Evolutionary conservation across 2,113 vertebrate species (phyloP), one percentile per base, ranked within the genome.

Genomic region (Sitta europaea): DNA sequence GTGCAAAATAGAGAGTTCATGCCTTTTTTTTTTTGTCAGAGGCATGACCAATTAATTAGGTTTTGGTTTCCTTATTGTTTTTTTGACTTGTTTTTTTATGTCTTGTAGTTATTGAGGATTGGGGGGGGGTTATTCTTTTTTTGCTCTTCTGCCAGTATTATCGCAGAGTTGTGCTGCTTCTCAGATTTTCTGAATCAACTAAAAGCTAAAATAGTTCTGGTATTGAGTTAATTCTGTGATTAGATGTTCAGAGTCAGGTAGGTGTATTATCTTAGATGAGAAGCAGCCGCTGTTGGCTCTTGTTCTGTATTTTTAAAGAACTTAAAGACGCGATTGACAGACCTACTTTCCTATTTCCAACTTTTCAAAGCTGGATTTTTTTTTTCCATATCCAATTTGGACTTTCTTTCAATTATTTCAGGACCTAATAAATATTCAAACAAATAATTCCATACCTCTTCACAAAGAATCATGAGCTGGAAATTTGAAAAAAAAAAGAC

Each of bases 401-500:
- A 22, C 23, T 71, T 88, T 6, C 54, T 79, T 89, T 89, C 50
- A 68, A 75, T 94, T 91, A 51, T 55, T 96, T 88, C 66, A 21
- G 21, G 38, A 28, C 59, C 11, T 85, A 84, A 86, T 94, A 96
- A 51, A 95, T 96, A 95, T 82, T 93, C 25, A 81, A 28, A 81
- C 59, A 73, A 53, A 62, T 94, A 94, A 81, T 65, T 94, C 20
- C 50, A 82, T 42, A 66, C 2, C 31, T 72, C 83, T 62, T 47
- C 75, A 87, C 17, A 89, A 50, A 70, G 70, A 91, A 76, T 84
- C n/a, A 77, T 27, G 68, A 66, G 13, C 28, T 63, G 14, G 29
- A 80, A 94, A 85, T 35, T 8, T 88, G n/a, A 82, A 57, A 73
- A 58, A 79, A 25, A 82, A 57, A 73, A 58, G 77, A 25, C 27